phyloP scores from a whole-genome alignment of 2,888 invertebrate genomes.

The Volucella zonaria region DNA sequence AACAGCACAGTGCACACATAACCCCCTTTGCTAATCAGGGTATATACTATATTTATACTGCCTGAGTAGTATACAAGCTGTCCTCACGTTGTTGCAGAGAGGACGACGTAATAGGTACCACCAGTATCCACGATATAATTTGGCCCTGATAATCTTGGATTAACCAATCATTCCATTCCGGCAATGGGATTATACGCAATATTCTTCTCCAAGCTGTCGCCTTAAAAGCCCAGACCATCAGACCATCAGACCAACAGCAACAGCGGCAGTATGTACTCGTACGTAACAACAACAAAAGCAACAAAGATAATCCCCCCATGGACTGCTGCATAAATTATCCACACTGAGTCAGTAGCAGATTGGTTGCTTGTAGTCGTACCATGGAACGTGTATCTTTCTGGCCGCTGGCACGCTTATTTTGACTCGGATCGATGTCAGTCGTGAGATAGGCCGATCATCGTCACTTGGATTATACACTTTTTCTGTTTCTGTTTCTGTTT shows the following conservation, averaged over 20 bases:
- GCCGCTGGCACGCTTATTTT: slow-evolving; percentile 73
- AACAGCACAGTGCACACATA: slow-evolving; percentile 19
- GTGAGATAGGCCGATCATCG: slow-evolving; percentile 73
- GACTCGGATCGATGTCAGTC: slow-evolving; percentile 74
- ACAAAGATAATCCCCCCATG: slow-evolving; percentile 22
- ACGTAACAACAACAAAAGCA: slow-evolving; percentile 22
- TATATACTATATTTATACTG: not conserved
- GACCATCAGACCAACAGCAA: slow-evolving; percentile 1
- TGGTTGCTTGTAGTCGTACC: slow-evolving; percentile 55
- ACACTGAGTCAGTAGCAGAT: slow-evolving; percentile 65
- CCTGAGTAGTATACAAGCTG: slow-evolving; percentile 11
- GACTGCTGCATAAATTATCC: slow-evolving; percentile 69
- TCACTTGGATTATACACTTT: slow-evolving; percentile 65
- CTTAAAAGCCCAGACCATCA: not conserved
- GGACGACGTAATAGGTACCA: slow-evolving; percentile 8
- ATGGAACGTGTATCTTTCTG: slow-evolving; percentile 56
- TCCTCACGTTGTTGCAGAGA: slow-evolving; percentile 38
- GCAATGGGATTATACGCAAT: slow-evolving; percentile 30
- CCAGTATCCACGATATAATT: slow-evolving; percentile 61
- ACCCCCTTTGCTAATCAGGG: slow-evolving; percentile 37
- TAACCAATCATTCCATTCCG: slow-evolving; percentile 68
- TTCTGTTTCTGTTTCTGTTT: slow-evolving; percentile 15
- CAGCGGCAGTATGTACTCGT: not conserved
- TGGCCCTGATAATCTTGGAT: slow-evolving; percentile 71
- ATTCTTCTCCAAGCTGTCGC: slow-evolving; percentile 46